A percentile compares a stretch with the other conserved stretches of the same genome.
Conservation (phyloP, 2,888 invertebrate species). For the Scaptomyza parva region DNA sequence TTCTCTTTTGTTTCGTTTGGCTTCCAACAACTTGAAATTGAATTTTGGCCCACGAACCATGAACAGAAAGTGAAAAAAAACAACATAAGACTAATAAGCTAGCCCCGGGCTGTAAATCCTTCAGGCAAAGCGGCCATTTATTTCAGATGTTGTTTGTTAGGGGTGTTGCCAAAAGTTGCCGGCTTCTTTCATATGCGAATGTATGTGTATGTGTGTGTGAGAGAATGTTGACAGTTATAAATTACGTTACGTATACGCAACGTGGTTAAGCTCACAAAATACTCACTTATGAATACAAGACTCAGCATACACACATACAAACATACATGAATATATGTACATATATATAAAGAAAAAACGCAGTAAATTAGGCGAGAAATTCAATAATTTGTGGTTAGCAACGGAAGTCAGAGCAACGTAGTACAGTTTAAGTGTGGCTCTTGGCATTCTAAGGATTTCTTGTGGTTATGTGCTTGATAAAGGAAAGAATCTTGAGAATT, state of each 20-base stretch:
- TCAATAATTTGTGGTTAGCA: constrained; percentile 52
- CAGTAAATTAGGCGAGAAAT: constrained; percentile 71
- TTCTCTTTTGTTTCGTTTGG: constrained; percentile 12
- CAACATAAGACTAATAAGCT: constrained; percentile 43
- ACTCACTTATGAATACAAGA: constrained; percentile 64
- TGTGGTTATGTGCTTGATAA: not conserved
- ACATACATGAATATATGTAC: not conserved
- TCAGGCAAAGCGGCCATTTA: constrained; percentile 26
- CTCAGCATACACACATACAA: constrained; percentile 7
- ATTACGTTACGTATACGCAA: constrained; percentile 74
- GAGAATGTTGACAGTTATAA: constrained; percentile 57
- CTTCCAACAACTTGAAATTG: constrained; percentile 49
- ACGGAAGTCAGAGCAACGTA: not conserved
- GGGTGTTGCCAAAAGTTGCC: constrained; percentile 26
- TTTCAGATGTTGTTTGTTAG: constrained; percentile 29
- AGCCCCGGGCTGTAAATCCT: constrained; percentile 20
- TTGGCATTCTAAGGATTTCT: not conserved
- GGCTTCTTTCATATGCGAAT: constrained; percentile 3
- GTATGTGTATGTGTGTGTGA: constrained; percentile 6
- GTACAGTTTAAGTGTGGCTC: constrained; percentile 3
- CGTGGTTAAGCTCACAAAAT: constrained; percentile 64
- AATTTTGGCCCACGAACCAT: constrained; percentile 32
- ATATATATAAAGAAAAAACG: constrained; percentile 28
- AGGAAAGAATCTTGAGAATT: not conserved
- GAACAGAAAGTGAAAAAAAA: constrained; percentile 6